phyloP scores from a whole-genome alignment of 1,140 invertebrate species.

The Stegodyphus mimosarum region DNA sequence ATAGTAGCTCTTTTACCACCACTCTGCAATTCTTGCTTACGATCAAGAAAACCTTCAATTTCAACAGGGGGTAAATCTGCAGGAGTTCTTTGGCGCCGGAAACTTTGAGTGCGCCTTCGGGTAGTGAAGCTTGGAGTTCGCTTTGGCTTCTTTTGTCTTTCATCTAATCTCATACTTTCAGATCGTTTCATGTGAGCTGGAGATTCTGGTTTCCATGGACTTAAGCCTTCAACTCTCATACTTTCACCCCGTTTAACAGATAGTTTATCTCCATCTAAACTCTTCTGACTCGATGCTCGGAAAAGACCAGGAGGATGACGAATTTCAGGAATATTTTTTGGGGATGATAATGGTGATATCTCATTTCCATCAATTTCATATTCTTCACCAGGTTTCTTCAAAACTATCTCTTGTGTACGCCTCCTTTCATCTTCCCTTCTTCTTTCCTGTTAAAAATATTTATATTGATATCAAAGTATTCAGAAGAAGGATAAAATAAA shows the following conservation, averaged over 20 bases:
- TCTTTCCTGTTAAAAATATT: constrained; percentile 74
- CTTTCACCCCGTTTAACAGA: constrained; percentile 83
- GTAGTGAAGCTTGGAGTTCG: constrained; percentile 95
- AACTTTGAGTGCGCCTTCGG: constrained; percentile 84
- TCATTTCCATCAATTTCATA: constrained; percentile 60
- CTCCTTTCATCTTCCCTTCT: constrained; percentile 73
- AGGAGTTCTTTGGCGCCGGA: constrained; percentile 73
- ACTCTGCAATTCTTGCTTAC: constrained; percentile 93
- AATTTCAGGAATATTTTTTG: constrained; percentile 55
- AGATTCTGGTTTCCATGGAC: constrained; percentile 40
- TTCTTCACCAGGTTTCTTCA: constrained; percentile 72
- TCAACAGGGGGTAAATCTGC: constrained; percentile 87
- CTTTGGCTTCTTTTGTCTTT: constrained; percentile 74
- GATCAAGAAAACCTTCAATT: constrained; percentile 89
- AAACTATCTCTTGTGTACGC: constrained; percentile 73
- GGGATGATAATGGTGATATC: constrained; percentile 41
- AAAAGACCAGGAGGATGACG: constrained; percentile 43
- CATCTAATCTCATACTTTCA: constrained; percentile 64
- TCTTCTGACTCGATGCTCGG: constrained; percentile 63
- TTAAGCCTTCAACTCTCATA: constrained; percentile 78
- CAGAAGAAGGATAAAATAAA: neutral
- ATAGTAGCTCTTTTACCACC: constrained; percentile 95
- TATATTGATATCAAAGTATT: neutral
- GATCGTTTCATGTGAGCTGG: constrained; percentile 62
- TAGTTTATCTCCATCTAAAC: constrained; percentile 60